These are phyloP conservation scores for Hirtodrosophila histrioides DNA, from an alignment of 2,888 invertebrate genomes.

Conservation along the genomic window DNA sequence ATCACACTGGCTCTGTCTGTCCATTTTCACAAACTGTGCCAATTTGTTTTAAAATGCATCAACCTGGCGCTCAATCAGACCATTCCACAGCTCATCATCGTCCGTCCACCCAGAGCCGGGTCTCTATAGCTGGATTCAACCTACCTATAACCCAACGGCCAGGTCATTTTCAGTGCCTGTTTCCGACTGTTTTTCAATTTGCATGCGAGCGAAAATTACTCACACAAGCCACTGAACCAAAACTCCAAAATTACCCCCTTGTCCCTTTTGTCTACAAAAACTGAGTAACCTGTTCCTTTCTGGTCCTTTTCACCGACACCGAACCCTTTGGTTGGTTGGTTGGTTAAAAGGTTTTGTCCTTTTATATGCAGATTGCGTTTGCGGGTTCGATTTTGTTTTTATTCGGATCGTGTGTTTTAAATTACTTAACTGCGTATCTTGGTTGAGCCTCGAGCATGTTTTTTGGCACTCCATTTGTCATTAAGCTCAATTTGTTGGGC, in stretches of 20 bases:
- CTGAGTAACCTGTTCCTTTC: constrained; percentile 1
- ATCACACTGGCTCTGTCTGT: constrained; percentile 4
- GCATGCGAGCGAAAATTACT: constrained; percentile 71
- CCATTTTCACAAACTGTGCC: constrained; percentile 73
- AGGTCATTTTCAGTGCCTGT: constrained; percentile 32
- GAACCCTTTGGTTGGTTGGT: neutral
- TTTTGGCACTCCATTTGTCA: constrained; percentile 74
- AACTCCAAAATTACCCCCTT: constrained; percentile 4
- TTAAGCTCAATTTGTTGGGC: constrained; percentile 62
- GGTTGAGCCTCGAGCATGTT: constrained; percentile 36
- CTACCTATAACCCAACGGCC: neutral
- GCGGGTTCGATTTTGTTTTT: constrained; percentile 5
- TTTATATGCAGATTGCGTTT: constrained; percentile 69
- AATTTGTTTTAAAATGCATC: constrained; percentile 79
- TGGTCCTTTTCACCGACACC: neutral
- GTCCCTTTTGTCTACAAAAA: neutral
- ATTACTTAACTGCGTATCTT: constrained; percentile 50
- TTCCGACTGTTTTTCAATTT: constrained; percentile 73
- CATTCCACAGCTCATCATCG: constrained; percentile 4
- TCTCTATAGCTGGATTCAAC: too few species aligned
- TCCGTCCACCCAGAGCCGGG: neutral
- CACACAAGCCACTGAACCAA: constrained; percentile 18
- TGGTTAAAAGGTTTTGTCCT: constrained; percentile 67
- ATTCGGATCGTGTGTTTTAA: constrained; percentile 44
- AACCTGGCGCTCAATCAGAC: constrained; percentile 64